Base-by-base conservation (phyloP, 2,797 vertebrate genomes). In the Furcifer pardalis region DNA sequence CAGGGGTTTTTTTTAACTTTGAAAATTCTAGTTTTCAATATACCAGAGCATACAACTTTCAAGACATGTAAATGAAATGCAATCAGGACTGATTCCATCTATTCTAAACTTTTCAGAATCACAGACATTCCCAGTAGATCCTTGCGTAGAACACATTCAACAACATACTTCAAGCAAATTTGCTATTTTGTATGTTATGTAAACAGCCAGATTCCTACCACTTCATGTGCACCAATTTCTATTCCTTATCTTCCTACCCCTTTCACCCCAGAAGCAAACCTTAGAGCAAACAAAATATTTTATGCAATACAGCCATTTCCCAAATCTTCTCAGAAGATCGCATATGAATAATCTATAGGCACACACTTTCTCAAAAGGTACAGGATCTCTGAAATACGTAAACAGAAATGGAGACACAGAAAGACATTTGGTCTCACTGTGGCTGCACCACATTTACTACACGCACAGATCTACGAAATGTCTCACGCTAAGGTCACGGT, bases 261-360 rank as follows among this genome's bases (percentile, higher is more conserved):
- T n/a, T 12, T n/a, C 32, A 68, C 83, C 63, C 23, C 13, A 75
- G 86, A 74, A 71, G 40, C 23, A 59, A 79, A 74, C 10, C 73
- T 30, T 44, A 83, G 23, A n/a, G 32, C 76, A 85, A 46, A 83
- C 73, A 62, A 27, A 1, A 65, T 69, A 73, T 73, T 87, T 77
- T 68, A 90, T 90, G 73, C 91, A 74, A 52, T 69, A 62, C 46
- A 62, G 2, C 62, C 68, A n/a, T 0, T 89, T 79, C 73, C 46
- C 65, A n/a, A n/a, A 74, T 63, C 69, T 62, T 4, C 46, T 71
- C 86, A 87, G 83, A 84, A 86, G 79, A 85, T 73, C 5, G 46
- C 81, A 30, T 9, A 30, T 17, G 27, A 37, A 49, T 21, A 30
- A 60, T n/a, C 21, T 21, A 79, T 9, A 79, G 25, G 12, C 27